phyloP scores from a whole-genome alignment of 2,113 vertebrate species.

The Pandion haliaetus region DNA sequence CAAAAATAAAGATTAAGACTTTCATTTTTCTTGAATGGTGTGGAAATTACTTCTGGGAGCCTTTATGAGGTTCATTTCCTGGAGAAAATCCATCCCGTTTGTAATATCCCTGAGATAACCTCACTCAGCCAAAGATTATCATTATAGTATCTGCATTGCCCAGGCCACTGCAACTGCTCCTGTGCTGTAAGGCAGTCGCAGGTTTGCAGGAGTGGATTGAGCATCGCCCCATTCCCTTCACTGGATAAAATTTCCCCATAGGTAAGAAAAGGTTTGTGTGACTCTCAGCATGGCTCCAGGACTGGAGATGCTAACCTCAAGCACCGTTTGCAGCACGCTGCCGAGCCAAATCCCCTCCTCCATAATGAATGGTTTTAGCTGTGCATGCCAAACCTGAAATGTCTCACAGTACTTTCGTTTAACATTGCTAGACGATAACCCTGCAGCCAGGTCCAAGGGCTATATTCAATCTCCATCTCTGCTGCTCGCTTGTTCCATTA shows the following conservation, averaged over 20 bases:
- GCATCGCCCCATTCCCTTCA: background rate
- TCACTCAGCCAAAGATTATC: background rate
- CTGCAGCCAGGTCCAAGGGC: background rate
- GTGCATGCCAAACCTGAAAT: background rate
- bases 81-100: background rate
- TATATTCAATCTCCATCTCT: background rate
- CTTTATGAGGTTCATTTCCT: background rate
- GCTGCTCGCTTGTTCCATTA: background rate
- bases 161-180: background rate
- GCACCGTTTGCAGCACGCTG: rapidly evolving
- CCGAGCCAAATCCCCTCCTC: background rate
- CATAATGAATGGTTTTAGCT: background rate
- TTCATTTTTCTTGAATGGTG: background rate
- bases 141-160: rapidly evolving
- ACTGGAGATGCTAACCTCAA: background rate
- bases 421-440: background rate
- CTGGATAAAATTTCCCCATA: background rate
- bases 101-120: background rate
- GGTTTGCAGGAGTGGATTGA: background rate
- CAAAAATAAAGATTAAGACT: background rate
- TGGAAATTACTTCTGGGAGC: background rate
- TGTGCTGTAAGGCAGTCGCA: rapidly evolving
- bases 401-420: background rate
- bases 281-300: background rate
- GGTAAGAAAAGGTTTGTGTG: background rate